phyloP scores from a whole-genome alignment of 1,140 invertebrate genomes.

The Liolophura sinensis region DNA sequence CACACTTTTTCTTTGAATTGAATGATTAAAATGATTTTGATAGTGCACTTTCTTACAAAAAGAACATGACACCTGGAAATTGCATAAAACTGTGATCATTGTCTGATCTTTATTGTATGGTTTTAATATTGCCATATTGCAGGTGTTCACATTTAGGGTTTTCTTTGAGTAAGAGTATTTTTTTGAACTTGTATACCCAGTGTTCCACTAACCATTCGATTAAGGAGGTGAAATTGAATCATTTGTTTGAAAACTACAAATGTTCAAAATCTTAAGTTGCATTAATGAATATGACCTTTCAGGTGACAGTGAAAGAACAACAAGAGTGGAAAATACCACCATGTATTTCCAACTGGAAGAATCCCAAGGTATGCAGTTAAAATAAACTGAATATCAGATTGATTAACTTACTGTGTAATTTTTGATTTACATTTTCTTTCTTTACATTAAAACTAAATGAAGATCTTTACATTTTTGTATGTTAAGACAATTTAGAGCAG shows the following conservation, averaged over 20 bases:
- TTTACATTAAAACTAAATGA: too few relatives aligned
- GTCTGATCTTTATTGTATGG: too few relatives aligned
- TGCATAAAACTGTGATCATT: too few relatives aligned
- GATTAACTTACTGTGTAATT: background rate
- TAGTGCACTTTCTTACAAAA: too few relatives aligned
- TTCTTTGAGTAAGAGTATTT: too few relatives aligned
- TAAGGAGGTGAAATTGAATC: background rate
- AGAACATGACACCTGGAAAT: too few relatives aligned
- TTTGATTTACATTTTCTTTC: background rate
- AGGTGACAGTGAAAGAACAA: constrained; percentile 96
- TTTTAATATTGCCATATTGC: too few relatives aligned
- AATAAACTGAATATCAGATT: background rate
- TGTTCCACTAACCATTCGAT: too few relatives aligned
- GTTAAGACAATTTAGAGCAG: background rate
- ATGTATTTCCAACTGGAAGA: constrained; percentile 99
- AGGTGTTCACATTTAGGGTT: too few relatives aligned
- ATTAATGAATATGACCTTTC: constrained; percentile 9
- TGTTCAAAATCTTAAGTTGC: background rate
- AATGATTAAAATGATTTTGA: too few relatives aligned
- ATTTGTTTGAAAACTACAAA: background rate
- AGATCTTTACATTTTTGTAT: background rate
- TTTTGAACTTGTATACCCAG: too few relatives aligned
- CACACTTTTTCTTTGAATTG: too few relatives aligned
- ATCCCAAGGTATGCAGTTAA: constrained; percentile 73
- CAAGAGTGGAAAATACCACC: constrained; percentile 99